These are phyloP conservation scores for Tricholaema leucomelas DNA, from an alignment of 2,113 vertebrate species.

Conservation along the genomic window DNA sequence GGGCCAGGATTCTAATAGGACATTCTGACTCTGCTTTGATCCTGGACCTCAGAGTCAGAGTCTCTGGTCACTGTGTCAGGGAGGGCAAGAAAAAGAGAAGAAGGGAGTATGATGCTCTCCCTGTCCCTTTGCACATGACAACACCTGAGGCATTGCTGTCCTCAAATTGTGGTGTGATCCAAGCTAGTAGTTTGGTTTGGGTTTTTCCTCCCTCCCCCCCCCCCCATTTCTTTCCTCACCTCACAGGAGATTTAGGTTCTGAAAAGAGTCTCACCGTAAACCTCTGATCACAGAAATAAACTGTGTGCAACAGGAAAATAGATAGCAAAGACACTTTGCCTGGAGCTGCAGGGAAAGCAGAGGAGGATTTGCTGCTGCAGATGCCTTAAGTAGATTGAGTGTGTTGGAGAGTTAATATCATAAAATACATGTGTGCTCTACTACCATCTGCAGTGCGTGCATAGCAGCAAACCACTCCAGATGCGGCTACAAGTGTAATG, in stretches of 20 bases:
- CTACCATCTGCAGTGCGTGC: background rate
- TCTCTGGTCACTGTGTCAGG: background rate
- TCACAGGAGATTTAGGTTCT: background rate
- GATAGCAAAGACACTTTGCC: background rate
- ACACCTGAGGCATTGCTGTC: background rate
- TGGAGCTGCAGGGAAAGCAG: background rate
- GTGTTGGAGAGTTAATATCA: background rate
- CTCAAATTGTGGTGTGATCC: accelerated
- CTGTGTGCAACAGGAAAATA: background rate
- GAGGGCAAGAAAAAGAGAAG: background rate
- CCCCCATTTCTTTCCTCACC: background rate
- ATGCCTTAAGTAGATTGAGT: background rate
- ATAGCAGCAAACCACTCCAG: background rate
- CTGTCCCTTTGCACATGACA: background rate
- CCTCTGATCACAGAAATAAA: background rate
- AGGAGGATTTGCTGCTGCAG: background rate
- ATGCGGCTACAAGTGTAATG: background rate
- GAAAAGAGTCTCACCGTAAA: background rate
- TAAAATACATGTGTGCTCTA: background rate
- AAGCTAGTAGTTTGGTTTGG: background rate
- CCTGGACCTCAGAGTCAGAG: accelerated
- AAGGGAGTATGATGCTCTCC: background rate
- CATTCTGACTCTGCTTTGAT: background rate
- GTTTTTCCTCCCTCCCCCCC: background rate
- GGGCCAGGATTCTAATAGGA: background rate